Percentiles rank a stretch among this genome's conserved stretches.
These are phyloP conservation scores for Solea solea DNA, from an alignment of 2,113 vertebrate species.

Conservation along the genomic window DNA sequence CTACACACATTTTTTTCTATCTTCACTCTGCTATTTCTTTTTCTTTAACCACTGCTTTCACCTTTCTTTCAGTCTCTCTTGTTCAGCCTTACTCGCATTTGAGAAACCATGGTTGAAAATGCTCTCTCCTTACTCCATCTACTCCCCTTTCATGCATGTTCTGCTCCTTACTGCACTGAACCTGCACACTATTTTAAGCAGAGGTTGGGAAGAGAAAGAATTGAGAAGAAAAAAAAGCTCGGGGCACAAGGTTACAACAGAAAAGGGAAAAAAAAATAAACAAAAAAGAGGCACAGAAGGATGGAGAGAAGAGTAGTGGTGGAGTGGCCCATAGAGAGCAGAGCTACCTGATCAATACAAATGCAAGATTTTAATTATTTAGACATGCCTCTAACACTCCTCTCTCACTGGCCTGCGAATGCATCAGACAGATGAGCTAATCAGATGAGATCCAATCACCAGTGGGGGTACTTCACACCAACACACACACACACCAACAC, in stretches of 20 bases:
- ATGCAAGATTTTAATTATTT: constrained; percentile 80
- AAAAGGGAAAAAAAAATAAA: constrained; percentile 39
- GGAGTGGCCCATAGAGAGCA: constrained; percentile 56
- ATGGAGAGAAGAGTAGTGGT: constrained; percentile 37
- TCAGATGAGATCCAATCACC: constrained; percentile 73
- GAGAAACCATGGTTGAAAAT: constrained; percentile 37
- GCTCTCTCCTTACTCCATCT: constrained; percentile 45
- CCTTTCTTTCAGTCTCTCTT: constrained; percentile 27
- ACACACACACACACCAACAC: constrained; percentile 33
- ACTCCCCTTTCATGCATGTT: constrained; percentile 47
- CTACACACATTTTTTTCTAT: constrained; percentile 20
- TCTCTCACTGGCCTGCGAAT: constrained; percentile 52
- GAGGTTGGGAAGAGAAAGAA: constrained; percentile 13
- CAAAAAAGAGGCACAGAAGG: constrained; percentile 23
- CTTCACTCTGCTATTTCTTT: constrained; percentile 31
- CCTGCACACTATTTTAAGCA: constrained; percentile 58
- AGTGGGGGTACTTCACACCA: constrained; percentile 59
- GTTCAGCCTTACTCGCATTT: constrained; percentile 35
- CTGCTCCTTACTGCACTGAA: constrained; percentile 50
- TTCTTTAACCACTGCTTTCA: constrained; percentile 46
- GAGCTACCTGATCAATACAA: constrained; percentile 77
- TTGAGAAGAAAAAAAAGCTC: constrained; percentile 32
- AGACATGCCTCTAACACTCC: constrained; percentile 61
- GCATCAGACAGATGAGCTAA: constrained; percentile 69
- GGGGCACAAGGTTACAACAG: constrained; percentile 65